Evolutionary conservation across 2,888 invertebrate genomes (phyloP).

Genomic region (Scelioninae gen. 1): DNA sequence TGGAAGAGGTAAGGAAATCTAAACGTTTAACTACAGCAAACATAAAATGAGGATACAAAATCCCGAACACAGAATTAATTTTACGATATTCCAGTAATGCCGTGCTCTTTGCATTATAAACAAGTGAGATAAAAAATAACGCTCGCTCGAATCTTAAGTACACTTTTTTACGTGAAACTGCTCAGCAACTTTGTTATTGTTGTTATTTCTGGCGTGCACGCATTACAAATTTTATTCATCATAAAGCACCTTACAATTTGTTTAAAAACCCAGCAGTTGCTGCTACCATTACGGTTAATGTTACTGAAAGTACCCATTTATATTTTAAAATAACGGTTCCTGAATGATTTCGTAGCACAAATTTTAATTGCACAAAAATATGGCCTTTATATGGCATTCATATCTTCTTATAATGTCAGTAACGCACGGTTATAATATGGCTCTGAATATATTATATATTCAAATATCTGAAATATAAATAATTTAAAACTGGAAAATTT

Average conservation of each 20-base stretch:
- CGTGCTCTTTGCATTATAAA: conserved; percentile 1
- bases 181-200: not conserved
- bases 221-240: not conserved
- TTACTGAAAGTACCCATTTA: not conserved
- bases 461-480: no score
- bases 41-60: not conserved
- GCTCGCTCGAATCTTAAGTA: conserved; percentile 1
- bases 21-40: no score
- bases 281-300: not conserved
- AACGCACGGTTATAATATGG: no score
- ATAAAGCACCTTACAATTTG: not conserved
- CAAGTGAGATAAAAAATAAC: not conserved
- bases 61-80: conserved; percentile 2
- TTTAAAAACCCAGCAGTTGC: not conserved
- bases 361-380: no score
- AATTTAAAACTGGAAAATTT: no score
- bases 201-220: not conserved
- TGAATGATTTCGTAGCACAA: no score
- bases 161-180: not conserved
- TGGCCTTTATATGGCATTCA: no score
- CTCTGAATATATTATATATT: no score
- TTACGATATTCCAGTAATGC: conserved; percentile 2
- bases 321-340: no score
- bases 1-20: no score
- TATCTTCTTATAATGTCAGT: no score